These are phyloP conservation scores for Pelobates cultripes DNA, from an alignment of 2,797 vertebrate genomes.

Conservation along the genomic window DNA sequence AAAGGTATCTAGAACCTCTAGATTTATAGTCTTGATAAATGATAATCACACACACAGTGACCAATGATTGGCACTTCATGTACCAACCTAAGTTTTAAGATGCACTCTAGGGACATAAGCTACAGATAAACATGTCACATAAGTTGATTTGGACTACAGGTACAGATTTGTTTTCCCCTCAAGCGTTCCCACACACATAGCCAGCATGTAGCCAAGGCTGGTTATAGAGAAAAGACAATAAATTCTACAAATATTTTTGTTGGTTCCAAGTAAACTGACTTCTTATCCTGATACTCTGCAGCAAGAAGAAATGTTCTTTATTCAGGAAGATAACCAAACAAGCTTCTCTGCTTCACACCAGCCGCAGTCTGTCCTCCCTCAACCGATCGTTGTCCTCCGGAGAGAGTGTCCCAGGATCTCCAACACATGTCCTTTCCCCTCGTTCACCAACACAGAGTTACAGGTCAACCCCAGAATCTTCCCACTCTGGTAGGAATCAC, in stretches of 20 bases:
- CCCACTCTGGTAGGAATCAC: slow-evolving; percentile 82
- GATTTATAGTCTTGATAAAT: neutral
- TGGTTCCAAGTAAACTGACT: too few relatives aligned
- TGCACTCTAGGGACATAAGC: too few relatives aligned
- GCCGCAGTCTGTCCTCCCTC: slow-evolving; percentile 91
- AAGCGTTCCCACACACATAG: too few relatives aligned
- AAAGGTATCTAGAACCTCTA: slow-evolving; percentile 75
- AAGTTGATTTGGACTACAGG: too few relatives aligned
- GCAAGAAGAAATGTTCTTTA: slow-evolving; percentile 90
- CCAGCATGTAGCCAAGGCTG: too few relatives aligned
- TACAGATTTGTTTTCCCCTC: too few relatives aligned
- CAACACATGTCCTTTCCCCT: slow-evolving; percentile 92
- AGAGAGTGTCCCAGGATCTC: slow-evolving; percentile 92
- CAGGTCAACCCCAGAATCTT: slow-evolving; percentile 84
- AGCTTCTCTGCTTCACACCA: slow-evolving; percentile 91
- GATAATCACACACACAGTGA: too few relatives aligned
- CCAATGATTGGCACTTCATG: too few relatives aligned
- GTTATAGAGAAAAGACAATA: too few relatives aligned
- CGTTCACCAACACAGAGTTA: slow-evolving; percentile 91
- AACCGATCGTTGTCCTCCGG: slow-evolving; percentile 94
- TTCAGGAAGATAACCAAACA: slow-evolving; percentile 95
- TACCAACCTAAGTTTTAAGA: too few relatives aligned
- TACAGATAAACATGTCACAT: too few relatives aligned
- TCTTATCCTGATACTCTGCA: slow-evolving; percentile 58
- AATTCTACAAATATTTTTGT: too few relatives aligned